Evolutionary conservation across 1,140 invertebrate species (phyloP).

Genomic region (Glossosoma conforme): DNA sequence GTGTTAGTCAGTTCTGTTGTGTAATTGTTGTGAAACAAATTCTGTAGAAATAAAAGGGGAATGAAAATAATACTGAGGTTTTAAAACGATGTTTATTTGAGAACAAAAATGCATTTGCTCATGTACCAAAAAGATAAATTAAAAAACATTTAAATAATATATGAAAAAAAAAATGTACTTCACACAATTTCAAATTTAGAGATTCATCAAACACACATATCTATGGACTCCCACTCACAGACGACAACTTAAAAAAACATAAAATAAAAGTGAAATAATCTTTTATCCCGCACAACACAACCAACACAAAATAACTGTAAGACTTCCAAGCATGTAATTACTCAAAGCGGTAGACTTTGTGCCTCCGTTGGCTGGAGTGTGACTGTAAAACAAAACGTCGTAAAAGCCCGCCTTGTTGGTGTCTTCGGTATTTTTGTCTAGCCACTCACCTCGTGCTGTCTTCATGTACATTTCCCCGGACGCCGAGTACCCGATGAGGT

Average conservation of each 20-base stretch:
- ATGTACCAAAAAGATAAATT: conserved; percentile 18
- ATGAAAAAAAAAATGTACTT: too few species aligned
- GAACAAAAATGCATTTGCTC: conserved; percentile 11
- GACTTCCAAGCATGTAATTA: conserved; percentile 22
- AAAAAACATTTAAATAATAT: background rate
- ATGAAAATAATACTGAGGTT: conserved; percentile 16
- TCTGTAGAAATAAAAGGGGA: conserved; percentile 6
- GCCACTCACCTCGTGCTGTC: conserved; percentile 78
- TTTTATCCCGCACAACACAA: conserved; percentile 20
- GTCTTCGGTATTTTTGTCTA: conserved; percentile 41
- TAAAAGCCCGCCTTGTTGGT: conserved; percentile 46
- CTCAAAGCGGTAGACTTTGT: background rate
- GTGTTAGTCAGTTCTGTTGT: background rate
- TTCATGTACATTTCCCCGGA: conserved; percentile 70
- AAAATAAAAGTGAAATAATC: conserved; percentile 4
- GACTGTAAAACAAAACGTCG: conserved; percentile 40
- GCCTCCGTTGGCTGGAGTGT: conserved; percentile 6
- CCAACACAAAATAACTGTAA: conserved; percentile 19
- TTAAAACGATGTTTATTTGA: conserved; percentile 14
- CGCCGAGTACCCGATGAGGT: conserved; percentile 73
- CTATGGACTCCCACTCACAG: background rate
- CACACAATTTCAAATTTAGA: too few species aligned
- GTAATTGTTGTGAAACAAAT: background rate
- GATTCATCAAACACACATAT: conserved; percentile 9
- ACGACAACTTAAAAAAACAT: conserved; percentile 3